Base-by-base conservation (phyloP, 2,113 vertebrate genomes). In the Piliocolobus tephrosceles region DNA sequence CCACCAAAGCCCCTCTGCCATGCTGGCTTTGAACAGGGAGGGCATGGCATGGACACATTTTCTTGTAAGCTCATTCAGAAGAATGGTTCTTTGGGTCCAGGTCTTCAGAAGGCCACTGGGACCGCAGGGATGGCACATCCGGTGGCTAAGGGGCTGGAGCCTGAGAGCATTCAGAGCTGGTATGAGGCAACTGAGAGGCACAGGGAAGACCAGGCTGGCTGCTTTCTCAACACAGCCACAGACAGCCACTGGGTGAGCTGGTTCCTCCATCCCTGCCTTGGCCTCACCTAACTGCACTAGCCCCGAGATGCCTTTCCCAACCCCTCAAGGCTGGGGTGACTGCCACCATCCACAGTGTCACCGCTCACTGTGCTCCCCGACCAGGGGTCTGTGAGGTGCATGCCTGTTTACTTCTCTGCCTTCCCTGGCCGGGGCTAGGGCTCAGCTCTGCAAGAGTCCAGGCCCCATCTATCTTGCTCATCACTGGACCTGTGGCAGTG, bases 41-140 rank as follows among this genome's bases (percentile, higher is more conserved):
- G 66, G 45, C 22, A 20, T 35, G 30, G 81, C 35, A 7, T 1
- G 23, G 6, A 35, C 6, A 35, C 3, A 50, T 25, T 18, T 17
- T 32, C 70, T 32, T 2, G 5, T 0, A 11, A 27, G 3, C 6
- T 55, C 52, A 5, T 61, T 66, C 32, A 8, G 11, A 40, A 20
- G 22, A 45, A 78, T 0, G 12, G 55, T 30, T 10, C 40, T 17
- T 35, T 27, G 76, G 64, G 43, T 76, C 57, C 5, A 9, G 16
- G 73, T 45, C 45, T 88, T n/a, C 85, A 35, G 80, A 57, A n/a
- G 55, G 81, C 45, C 14, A 7, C 1, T 0, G 52, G 30, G 70
- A 57, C 68, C 0, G 2, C 23, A 12, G 35, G 45, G 52, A 43
- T 0, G 6, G n/a, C 4, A 8, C 5, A 2, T 8, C 2, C 11